Conservation (phyloP, 1,140 invertebrate species). For the Radopholus similis region DNA sequence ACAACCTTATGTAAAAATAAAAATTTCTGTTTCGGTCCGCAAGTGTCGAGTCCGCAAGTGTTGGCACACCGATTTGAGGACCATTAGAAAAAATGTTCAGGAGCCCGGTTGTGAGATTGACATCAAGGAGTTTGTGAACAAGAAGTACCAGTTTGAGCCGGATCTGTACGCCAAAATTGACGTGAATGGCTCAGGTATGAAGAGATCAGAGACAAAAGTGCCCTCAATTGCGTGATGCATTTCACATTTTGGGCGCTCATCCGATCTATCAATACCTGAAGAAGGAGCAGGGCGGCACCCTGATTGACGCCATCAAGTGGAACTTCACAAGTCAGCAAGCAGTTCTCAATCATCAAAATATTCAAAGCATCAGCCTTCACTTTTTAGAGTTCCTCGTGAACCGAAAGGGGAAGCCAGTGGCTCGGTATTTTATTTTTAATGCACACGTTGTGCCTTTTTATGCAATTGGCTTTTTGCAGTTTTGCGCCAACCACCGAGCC, state of each 20-base stretch:
- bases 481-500: slow-evolving; percentile 39
- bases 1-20: no score
- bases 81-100: no score
- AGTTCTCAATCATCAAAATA: neutral
- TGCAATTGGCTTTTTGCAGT: no score
- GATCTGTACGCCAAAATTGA: slow-evolving; percentile 47
- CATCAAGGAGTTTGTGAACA: slow-evolving; percentile 40
- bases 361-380: neutral
- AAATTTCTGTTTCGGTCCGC: no score
- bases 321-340: slow-evolving; percentile 37
- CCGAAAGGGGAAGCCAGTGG: slow-evolving; percentile 33
- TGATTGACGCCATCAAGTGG: slow-evolving; percentile 47
- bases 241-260: neutral
- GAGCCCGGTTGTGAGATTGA: slow-evolving; percentile 34
- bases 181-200: slow-evolving; percentile 46
- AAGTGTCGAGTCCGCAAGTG: no score
- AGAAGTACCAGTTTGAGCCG: slow-evolving; percentile 45
- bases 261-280: neutral
- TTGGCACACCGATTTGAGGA: no score
- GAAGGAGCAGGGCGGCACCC: neutral
- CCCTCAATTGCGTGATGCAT: no score
- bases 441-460: no score
- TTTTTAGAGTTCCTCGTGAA: slow-evolving; percentile 30
- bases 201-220: no score
- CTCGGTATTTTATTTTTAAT: no score